Percentiles rank a stretch among this genome's conserved stretches.
Evolutionary conservation across 1,140 invertebrate species (phyloP).

Genomic region (Cecropterus lyciades): DNA sequence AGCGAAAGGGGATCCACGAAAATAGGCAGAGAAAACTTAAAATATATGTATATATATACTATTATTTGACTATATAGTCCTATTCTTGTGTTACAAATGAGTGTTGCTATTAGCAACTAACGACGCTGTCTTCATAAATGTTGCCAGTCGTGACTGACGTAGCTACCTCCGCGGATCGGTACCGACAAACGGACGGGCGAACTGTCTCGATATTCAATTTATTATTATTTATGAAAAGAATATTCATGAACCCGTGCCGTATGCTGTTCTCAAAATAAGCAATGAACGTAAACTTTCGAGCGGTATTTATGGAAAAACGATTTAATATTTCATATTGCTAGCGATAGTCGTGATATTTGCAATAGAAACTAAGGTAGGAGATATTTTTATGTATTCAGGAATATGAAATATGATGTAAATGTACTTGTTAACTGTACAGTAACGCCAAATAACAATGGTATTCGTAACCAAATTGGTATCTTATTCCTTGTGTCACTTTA

Average conservation of each 20-base stretch:
- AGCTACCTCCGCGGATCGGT: slow-evolving; percentile 26
- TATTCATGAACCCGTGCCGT: slow-evolving; percentile 34
- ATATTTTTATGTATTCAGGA: slow-evolving; percentile 6
- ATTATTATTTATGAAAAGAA: slow-evolving; percentile 39
- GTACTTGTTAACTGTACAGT: background rate
- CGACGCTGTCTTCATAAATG: slow-evolving; percentile 47
- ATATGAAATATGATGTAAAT: slow-evolving; percentile 14
- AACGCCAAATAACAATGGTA: background rate
- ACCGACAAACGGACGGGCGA: slow-evolving; percentile 32
- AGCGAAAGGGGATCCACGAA: too few relatives aligned
- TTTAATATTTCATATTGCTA: slow-evolving; percentile 35
- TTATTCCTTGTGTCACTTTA: background rate
- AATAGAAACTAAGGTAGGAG: slow-evolving; percentile 19
- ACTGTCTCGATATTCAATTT: slow-evolving; percentile 35
- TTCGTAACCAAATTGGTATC: background rate
- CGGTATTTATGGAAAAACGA: slow-evolving; percentile 31
- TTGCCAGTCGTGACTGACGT: slow-evolving; percentile 54
- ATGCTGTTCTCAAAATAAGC: slow-evolving; percentile 31
- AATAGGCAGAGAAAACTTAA: too few relatives aligned
- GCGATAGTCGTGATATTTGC: slow-evolving; percentile 32
- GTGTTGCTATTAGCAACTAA: slow-evolving; percentile 50
- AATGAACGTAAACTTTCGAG: slow-evolving; percentile 28
- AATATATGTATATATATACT: too few relatives aligned
- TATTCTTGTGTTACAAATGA: background rate
- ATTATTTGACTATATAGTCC: too few relatives aligned